A percentile compares a stretch with the other conserved stretches of the same genome.
Evolutionary conservation across 2,113 vertebrate genomes (phyloP).

Genomic region (Nothoprocta pentlandii): DNA sequence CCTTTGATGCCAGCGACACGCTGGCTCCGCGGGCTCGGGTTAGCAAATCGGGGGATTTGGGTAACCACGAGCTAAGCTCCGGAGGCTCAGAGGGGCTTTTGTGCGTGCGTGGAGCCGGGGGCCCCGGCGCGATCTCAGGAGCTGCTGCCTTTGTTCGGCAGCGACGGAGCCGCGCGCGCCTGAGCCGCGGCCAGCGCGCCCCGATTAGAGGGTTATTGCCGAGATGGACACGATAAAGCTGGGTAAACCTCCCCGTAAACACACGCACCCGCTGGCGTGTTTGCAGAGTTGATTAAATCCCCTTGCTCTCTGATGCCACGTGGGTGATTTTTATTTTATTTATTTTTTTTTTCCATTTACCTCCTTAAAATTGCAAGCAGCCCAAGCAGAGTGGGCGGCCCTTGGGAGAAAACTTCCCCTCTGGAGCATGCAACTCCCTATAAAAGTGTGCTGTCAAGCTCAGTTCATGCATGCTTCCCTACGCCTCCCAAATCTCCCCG

Average conservation of each 20-base stretch:
- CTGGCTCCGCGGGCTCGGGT: not conserved
- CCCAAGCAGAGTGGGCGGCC: rapidly evolving
- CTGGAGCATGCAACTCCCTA: not conserved
- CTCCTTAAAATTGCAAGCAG: not conserved
- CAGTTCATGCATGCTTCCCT: rapidly evolving
- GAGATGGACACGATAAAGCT: not conserved
- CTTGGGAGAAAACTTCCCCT: not conserved
- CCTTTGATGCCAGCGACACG: not conserved
- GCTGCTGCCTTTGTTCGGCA: not conserved
- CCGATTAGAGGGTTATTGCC: not conserved
- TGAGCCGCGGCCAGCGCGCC: not conserved
- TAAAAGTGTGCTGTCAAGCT: not conserved
- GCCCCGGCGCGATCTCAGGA: not conserved
- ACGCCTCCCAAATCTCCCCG: not conserved
- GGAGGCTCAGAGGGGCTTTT: not conserved
- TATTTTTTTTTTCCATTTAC: not conserved
- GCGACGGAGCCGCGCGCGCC: not conserved
- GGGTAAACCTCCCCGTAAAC: not conserved
- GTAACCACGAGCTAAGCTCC: not conserved
- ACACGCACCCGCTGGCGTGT: not conserved
- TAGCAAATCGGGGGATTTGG: not conserved
- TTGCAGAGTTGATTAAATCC: not conserved
- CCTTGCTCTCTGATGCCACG: not conserved
- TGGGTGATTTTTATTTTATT: not conserved
- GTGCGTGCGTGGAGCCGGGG: not conserved